phyloP scores from a whole-genome alignment of 2,113 vertebrate species.

The Cricetomys ansorgei region DNA sequence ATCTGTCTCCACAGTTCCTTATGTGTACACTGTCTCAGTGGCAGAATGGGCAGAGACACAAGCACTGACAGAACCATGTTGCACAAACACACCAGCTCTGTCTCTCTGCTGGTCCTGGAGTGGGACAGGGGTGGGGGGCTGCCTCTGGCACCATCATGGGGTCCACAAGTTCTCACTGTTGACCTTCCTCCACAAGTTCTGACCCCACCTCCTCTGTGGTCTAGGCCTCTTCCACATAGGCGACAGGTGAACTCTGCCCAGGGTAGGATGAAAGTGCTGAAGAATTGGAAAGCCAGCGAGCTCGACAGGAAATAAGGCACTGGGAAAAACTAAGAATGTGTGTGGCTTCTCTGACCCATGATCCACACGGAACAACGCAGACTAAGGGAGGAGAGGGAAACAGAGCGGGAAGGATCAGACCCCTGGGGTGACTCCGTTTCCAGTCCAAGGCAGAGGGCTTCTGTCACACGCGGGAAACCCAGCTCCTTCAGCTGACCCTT shows the following conservation, averaged over 20 bases:
- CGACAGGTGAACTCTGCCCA: background rate
- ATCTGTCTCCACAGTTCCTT: fast-evolving
- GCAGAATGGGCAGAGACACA: fast-evolving
- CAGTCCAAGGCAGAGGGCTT: too few species aligned
- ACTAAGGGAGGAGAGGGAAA: background rate
- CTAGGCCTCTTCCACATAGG: too few species aligned
- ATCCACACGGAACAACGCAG: fast-evolving
- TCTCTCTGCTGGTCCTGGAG: background rate
- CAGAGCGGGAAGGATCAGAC: background rate
- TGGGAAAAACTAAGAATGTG: too few species aligned
- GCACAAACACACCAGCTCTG: background rate
- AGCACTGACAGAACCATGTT: fast-evolving
- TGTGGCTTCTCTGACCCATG: background rate
- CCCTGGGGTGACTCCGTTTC: background rate
- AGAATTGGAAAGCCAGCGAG: background rate
- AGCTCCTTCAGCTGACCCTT: background rate
- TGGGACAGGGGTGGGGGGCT: background rate
- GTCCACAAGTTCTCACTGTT: fast-evolving
- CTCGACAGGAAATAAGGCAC: background rate
- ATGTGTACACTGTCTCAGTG: fast-evolving
- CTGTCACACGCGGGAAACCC: background rate
- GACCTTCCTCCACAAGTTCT: background rate
- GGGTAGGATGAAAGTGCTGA: background rate
- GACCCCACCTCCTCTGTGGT: fast-evolving
- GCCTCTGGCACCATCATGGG: fast-evolving